Evolutionary conservation across 2,888 invertebrate species (phyloP).

Genomic region (Tipula helvola): DNA sequence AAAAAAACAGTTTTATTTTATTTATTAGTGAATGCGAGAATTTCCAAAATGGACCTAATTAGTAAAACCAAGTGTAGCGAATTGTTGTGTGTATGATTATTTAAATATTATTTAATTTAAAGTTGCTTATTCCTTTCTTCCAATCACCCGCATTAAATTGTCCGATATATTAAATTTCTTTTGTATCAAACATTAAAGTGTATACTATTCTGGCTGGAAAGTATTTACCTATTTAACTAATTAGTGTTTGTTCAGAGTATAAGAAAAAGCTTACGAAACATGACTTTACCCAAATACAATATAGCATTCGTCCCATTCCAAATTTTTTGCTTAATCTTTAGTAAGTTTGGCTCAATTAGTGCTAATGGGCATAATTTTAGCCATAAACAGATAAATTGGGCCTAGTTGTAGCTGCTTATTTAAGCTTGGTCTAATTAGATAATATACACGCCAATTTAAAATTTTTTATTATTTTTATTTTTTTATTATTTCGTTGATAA

Average conservation of each 20-base stretch:
- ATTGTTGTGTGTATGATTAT: neutral
- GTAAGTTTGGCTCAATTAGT: neutral
- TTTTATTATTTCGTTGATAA: neutral
- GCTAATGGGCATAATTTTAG: neutral
- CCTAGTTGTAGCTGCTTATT: neutral
- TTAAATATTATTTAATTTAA: neutral
- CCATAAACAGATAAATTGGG: neutral
- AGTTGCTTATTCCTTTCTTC: neutral
- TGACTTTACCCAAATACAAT: neutral
- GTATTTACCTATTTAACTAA: neutral
- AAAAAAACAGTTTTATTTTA: neutral
- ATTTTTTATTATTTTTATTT: neutral
- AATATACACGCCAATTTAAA: neutral
- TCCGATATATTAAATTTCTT: neutral
- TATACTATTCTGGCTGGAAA: neutral
- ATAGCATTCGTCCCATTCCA: neutral
- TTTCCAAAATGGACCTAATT: neutral
- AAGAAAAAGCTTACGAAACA: neutral
- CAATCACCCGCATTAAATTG: neutral
- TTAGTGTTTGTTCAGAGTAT: neutral
- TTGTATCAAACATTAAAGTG: neutral
- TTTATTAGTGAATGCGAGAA: neutral
- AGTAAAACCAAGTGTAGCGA: neutral
- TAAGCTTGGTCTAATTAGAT: neutral
- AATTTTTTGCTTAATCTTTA: no score